Evolutionary conservation across 2,888 invertebrate genomes (phyloP), one percentile per base, ranked within the genome.

Genomic region (Drosophila atroscutellata): DNA sequence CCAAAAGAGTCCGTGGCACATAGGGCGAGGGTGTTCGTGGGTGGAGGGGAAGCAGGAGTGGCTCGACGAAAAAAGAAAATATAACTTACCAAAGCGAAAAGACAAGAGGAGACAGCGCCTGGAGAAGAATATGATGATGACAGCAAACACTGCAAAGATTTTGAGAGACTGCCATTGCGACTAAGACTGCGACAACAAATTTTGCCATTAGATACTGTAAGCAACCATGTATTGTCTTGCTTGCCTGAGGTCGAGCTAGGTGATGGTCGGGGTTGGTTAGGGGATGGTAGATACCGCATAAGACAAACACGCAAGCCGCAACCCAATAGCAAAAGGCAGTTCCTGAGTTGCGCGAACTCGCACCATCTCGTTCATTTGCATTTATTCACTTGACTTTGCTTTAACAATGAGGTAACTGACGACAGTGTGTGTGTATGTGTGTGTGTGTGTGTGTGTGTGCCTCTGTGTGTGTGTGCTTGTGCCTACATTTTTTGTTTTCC

Each of bases 381-480:
- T 88, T 86, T 83, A 86, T 86, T 81, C 89, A 81, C 86, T 90
- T 86, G 88, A 86, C 86, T 88, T 83, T 85, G 88, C 88, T 72
- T 82, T 72, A 87, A 85, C 89, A 84, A 89, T 85, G 85, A 82
- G 87, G 74, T 71, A 60, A 67, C 71, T 72, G 60, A 60, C 20
- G 9, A 24, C 49, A n/a, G 20, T 56, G 15, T 30, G 34, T 20
- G 2, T 30, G 4, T 50, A 30, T 39, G 20, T 54, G 13, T 49
- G 11, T 28, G 24, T 45, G 13, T 49, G 9, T 28, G 24, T 45
- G 11, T 32, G n/a, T 45, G 18, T 42, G n/a, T 54, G 50, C 32
- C 20, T 60, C 30, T 52, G 15, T 34, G 24, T 61, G 34, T 62
- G 24, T 28, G 56, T 37, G 26, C 45, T 37, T 42, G 15, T 51